Conservation (phyloP, 2,888 invertebrate genomes). For the Rhorus exstirpatorius region DNA sequence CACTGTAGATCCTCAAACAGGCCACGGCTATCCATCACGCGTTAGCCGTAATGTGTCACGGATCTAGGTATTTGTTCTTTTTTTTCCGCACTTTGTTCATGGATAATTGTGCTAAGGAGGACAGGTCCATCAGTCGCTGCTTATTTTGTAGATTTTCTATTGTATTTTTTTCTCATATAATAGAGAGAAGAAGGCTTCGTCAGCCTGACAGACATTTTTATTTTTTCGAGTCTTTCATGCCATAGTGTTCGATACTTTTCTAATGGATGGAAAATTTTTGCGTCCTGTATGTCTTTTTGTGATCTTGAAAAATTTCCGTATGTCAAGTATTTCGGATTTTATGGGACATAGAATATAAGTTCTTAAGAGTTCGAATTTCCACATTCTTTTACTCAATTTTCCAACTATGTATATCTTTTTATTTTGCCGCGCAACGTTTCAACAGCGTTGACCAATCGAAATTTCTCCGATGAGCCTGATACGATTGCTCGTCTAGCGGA, state of each 20-base stretch:
- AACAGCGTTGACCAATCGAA: constrained; percentile 11
- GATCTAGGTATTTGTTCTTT: constrained; percentile 31
- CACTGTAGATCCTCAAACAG: constrained; percentile 37
- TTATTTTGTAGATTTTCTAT: background rate
- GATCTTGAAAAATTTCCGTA: too few relatives aligned
- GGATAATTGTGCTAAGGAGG: background rate
- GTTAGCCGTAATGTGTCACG: constrained; percentile 36
- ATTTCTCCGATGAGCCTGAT: constrained; percentile 72
- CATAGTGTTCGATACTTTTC: too few relatives aligned
- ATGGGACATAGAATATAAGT: too few relatives aligned
- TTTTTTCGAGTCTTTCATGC: background rate
- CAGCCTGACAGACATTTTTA: background rate
- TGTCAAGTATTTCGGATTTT: too few relatives aligned
- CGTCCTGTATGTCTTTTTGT: too few relatives aligned
- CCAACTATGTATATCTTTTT: background rate
- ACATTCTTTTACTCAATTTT: too few relatives aligned
- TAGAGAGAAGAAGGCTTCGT: background rate
- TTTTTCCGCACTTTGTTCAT: constrained; percentile 24
- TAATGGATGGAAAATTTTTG: too few relatives aligned
- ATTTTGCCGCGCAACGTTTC: background rate
- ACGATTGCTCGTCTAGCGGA: constrained; percentile 74
- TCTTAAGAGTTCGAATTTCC: too few relatives aligned
- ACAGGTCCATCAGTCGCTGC: background rate
- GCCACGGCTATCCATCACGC: constrained; percentile 34
- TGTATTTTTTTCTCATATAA: background rate